phyloP scores from a whole-genome alignment of 1,140 invertebrate species.

The Brachionus sp. region DNA sequence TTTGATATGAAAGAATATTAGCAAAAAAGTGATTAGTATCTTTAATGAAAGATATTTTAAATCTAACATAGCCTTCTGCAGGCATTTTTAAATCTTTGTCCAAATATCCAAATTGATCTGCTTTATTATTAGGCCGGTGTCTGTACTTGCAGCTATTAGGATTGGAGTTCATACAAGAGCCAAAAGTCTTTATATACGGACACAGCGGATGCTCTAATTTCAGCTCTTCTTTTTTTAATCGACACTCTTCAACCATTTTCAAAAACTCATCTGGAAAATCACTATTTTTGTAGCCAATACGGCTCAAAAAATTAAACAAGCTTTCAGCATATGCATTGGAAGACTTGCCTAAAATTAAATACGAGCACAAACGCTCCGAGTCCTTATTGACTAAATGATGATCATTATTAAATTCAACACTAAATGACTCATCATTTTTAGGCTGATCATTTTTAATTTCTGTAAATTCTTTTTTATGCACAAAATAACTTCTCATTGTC shows the following conservation, averaged over 20 bases:
- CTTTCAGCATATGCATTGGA: neutral
- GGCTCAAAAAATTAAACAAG: constrained; percentile 3
- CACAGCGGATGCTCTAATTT: constrained; percentile 8
- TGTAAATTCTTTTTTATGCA: neutral
- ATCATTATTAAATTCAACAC: neutral
- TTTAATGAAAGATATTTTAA: constrained; percentile 11
- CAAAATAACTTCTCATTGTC: constrained; percentile 33
- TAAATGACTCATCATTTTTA: neutral
- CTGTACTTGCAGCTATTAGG: constrained; percentile 17
- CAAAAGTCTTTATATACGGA: constrained; percentile 32
- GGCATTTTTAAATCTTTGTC: neutral
- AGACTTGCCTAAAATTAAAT: neutral
- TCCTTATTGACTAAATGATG: neutral
- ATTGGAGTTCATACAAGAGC: neutral
- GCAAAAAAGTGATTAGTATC: constrained; percentile 36
- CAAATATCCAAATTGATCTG: neutral
- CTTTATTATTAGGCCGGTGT: neutral
- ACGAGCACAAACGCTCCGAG: neutral
- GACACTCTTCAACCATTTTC: neutral
- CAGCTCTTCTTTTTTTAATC: neutral
- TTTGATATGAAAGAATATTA: neutral
- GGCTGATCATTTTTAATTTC: neutral
- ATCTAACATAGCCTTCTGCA: constrained; percentile 7
- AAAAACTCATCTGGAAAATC: neutral
- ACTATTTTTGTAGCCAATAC: neutral